Conservation (phyloP, 1,140 invertebrate genomes). For the Aphelinus certus region DNA sequence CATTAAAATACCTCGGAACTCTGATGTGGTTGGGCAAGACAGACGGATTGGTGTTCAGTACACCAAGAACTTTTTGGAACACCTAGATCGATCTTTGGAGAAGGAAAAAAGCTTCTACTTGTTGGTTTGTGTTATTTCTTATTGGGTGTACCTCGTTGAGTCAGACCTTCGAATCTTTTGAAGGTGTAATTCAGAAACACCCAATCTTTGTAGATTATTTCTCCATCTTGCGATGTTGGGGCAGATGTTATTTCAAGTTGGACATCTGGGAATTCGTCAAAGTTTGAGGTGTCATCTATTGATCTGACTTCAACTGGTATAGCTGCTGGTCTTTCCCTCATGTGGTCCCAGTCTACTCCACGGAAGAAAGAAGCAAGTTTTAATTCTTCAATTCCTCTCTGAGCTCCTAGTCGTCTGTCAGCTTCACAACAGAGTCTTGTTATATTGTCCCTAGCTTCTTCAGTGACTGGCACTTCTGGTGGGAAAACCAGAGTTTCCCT, state of each 20-base stretch:
- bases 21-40: too few species aligned
- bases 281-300: conserved; percentile 98
- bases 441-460: conserved; percentile 88
- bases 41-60: too few species aligned
- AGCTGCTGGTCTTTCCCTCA: conserved; percentile 95
- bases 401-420: conserved; percentile 86
- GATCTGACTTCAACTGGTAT: conserved; percentile 94
- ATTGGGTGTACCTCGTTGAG: conserved; percentile 82
- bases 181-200: conserved; percentile 99
- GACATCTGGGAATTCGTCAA: conserved; percentile 99
- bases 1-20: too few species aligned
- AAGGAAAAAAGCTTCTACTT: background rate
- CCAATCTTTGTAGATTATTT: conserved; percentile 95
- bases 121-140: conserved; percentile 69
- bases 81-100: too few species aligned
- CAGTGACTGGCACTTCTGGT: conserved; percentile 98
- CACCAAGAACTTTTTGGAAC: too few species aligned
- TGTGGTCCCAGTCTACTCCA: conserved; percentile 96
- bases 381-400: conserved; percentile 89
- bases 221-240: conserved; percentile 82
- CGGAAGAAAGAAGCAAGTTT: conserved; percentile 88
- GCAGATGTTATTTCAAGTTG: conserved; percentile 94
- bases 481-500: conserved; percentile 97
- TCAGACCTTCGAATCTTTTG: conserved; percentile 97
- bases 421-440: conserved; percentile 94